A percentile compares a stretch with the other conserved stretches of the same genome.
These are phyloP conservation scores for Musca domestica DNA, from an alignment of 1,140 invertebrate genomes.

Conservation along the genomic window DNA sequence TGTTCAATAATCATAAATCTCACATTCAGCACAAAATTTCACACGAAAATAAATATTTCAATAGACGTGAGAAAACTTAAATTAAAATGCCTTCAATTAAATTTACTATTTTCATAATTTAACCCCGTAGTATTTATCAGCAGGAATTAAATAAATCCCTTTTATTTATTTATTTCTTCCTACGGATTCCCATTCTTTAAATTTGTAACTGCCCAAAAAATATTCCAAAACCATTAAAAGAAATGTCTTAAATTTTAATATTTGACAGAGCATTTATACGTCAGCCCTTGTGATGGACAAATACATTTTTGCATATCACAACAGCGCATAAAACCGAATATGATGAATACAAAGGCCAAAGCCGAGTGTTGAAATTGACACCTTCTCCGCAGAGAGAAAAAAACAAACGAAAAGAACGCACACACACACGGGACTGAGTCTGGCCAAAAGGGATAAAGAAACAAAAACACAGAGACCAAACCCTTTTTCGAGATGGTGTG, in stretches of 20 bases:
- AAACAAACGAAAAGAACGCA: neutral
- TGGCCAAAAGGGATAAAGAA: constrained; percentile 2
- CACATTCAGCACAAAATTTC: no score
- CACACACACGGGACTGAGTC: neutral
- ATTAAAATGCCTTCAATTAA: no score
- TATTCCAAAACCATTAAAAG: neutral
- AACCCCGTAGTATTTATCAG: no score
- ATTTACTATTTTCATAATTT: no score
- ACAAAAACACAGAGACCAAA: constrained; percentile 11
- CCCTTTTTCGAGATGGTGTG: constrained; percentile 13
- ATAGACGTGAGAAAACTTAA: no score
- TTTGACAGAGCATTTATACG: constrained; percentile 14
- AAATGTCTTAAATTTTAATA: constrained; percentile 6
- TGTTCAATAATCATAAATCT: no score
- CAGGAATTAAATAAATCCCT: no score
- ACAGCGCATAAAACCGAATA: neutral
- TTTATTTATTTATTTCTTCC: no score
- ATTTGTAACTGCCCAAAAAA: neutral
- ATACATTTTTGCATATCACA: constrained; percentile 9
- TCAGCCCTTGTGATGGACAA: constrained; percentile 22
- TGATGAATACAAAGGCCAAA: constrained; percentile 21
- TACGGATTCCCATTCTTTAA: no score
- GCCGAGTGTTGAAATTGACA: constrained; percentile 31
- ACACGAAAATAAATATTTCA: no score
- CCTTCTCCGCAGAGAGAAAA: constrained; percentile 22